These are phyloP conservation scores for Sesia apiformis DNA, from an alignment of 2,888 invertebrate genomes.

Conservation along the genomic window DNA sequence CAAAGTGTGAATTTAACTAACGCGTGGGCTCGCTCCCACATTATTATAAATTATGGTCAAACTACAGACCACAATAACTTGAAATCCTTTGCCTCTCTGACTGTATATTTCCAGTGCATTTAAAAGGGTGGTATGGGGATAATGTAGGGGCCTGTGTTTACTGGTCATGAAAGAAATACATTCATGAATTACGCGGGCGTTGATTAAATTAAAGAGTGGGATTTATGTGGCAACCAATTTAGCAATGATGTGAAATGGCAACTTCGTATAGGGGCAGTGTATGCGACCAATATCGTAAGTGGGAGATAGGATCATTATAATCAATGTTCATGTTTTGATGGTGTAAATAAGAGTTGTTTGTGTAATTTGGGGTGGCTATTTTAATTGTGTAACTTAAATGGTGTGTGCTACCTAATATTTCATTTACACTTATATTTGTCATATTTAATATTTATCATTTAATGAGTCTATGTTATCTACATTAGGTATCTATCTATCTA, in stretches of 20 bases:
- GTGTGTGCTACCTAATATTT: too few species aligned
- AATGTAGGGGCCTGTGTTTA: constrained; percentile 26
- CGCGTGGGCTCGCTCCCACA: constrained; percentile 38
- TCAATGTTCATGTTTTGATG: constrained; percentile 23
- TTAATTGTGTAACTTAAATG: constrained; percentile 13
- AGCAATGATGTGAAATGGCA: constrained; percentile 65
- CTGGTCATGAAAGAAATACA: constrained; percentile 31
- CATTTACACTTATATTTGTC: too few species aligned
- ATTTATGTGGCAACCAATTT: constrained; percentile 68
- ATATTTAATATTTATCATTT: too few species aligned
- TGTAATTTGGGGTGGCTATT: constrained; percentile 1
- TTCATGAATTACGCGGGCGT: constrained; percentile 52
- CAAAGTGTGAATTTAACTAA: constrained; percentile 30
- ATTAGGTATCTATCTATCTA: too few species aligned
- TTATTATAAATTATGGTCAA: constrained; percentile 50
- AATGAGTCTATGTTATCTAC: too few species aligned
- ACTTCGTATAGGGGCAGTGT: constrained; percentile 48
- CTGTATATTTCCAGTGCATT: neutral
- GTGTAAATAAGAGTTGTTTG: constrained; percentile 11
- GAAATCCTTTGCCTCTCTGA: constrained; percentile 5
- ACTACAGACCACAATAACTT: constrained; percentile 24
- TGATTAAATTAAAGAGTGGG: constrained; percentile 69
- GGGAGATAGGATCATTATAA: constrained; percentile 26
- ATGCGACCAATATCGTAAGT: constrained; percentile 29
- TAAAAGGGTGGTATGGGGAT: constrained; percentile 6